These are phyloP conservation scores for Gallinago paraguaiae DNA, from an alignment of 2,113 vertebrate species.

Conservation along the genomic window DNA sequence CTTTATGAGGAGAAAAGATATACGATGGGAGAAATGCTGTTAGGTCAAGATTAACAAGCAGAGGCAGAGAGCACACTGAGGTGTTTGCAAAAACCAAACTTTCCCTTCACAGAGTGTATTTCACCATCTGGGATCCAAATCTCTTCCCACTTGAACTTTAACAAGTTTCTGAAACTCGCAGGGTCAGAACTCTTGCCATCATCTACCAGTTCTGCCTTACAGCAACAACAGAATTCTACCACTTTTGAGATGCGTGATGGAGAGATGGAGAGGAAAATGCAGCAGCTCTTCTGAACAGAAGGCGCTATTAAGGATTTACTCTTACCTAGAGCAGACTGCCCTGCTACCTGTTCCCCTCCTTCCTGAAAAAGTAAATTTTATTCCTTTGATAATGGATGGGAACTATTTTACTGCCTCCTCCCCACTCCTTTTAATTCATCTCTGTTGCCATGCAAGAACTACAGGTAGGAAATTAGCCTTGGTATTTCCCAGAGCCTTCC, in stretches of 20 bases:
- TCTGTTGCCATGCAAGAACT: slow-evolving; percentile 29
- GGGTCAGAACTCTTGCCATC: slow-evolving; percentile 28
- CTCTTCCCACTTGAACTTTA: slow-evolving; percentile 43
- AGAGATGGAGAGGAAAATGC: neutral
- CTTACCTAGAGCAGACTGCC: too few relatives aligned
- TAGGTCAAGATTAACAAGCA: slow-evolving; percentile 43
- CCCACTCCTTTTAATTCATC: neutral
- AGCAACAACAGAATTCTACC: neutral
- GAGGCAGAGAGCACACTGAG: neutral
- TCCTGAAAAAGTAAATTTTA: neutral
- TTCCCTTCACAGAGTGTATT: neutral
- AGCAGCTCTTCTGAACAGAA: slow-evolving; percentile 36
- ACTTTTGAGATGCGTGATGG: slow-evolving; percentile 25
- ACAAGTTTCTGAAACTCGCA: neutral
- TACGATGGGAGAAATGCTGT: neutral
- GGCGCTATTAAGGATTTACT: neutral
- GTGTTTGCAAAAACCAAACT: neutral
- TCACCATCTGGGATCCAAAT: neutral
- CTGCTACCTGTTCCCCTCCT: too few relatives aligned
- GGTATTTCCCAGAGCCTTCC: neutral
- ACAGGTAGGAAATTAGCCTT: neutral
- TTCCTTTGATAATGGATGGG: slow-evolving; percentile 26
- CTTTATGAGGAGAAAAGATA: neutral
- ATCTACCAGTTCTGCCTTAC: neutral
- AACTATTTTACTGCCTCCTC: neutral